A percentile compares a stretch with the other conserved stretches of the same genome.
Conservation (phyloP, 35 echinoderm and acorn worm genomes). For the Acanthaster planci region DNA sequence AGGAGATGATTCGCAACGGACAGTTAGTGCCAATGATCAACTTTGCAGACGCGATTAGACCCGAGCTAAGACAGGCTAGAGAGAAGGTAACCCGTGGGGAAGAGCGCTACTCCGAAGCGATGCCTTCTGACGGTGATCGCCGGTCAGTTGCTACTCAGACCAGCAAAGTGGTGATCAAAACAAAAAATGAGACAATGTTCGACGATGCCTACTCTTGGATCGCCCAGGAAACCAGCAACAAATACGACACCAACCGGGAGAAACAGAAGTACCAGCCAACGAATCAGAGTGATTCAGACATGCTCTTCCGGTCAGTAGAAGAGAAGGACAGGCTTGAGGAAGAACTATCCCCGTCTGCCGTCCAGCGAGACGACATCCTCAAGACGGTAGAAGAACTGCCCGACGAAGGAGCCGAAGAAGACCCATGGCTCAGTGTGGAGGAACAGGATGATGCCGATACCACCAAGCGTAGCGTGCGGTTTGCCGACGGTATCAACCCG, state of each 20-base stretch:
- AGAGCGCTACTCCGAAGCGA: neutral
- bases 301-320: neutral
- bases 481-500: neutral
- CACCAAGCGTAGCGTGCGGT: neutral
- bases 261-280: neutral
- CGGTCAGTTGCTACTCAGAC: conserved; percentile 5
- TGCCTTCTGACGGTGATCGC: neutral
- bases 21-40: neutral
- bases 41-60: neutral
- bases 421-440: neutral
- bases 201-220: neutral
- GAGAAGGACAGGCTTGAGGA: neutral
- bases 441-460: neutral
- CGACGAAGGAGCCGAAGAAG: no score
- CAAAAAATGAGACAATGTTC: neutral
- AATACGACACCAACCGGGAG: neutral
- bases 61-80: neutral
- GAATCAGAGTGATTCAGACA: neutral
- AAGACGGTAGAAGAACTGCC: neutral
- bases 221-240: neutral
- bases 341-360: neutral
- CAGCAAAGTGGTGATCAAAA: neutral
- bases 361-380: neutral
- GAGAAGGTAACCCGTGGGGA: neutral
- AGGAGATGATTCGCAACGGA: neutral